These are phyloP conservation scores for Hemithea aestivaria DNA, from an alignment of 2,888 invertebrate species.

Conservation along the genomic window DNA sequence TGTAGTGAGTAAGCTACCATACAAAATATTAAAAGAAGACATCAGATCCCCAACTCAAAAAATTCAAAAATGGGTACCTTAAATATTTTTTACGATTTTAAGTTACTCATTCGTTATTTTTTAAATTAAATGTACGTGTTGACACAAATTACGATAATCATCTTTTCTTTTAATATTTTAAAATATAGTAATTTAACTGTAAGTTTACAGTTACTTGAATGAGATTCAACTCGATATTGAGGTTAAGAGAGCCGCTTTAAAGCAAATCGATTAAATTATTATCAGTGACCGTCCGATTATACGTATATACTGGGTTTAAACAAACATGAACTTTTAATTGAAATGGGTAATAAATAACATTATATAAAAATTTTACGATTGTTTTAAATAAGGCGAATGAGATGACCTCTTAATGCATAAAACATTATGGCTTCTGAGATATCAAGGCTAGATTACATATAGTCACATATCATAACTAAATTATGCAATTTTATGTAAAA, in stretches of 20 bases:
- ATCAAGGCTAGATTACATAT: not conserved
- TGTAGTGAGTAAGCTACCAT: too few relatives aligned
- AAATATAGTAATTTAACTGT: constrained; percentile 18
- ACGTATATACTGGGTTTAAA: constrained; percentile 7
- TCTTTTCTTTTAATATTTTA: constrained; percentile 14
- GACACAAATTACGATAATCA: too few relatives aligned
- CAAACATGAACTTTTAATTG: constrained; percentile 15
- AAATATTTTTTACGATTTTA: too few relatives aligned
- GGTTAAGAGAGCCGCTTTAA: constrained; percentile 29
- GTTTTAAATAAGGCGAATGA: constrained; percentile 6
- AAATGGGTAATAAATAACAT: constrained; percentile 6
- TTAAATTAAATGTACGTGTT: too few relatives aligned
- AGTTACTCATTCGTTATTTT: too few relatives aligned
- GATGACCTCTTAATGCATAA: constrained; percentile 7
- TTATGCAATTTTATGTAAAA: too few relatives aligned
- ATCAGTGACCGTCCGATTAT: constrained; percentile 23
- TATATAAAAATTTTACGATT: constrained; percentile 9
- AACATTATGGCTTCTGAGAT: not conserved
- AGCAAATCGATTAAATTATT: constrained; percentile 6
- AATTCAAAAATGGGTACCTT: too few relatives aligned
- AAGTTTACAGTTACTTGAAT: constrained; percentile 23
- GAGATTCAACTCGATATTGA: constrained; percentile 18
- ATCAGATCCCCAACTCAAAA: too few relatives aligned
- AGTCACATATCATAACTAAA: not conserved
- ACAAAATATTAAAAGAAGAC: too few relatives aligned